These are phyloP conservation scores for Halocaridina rubra DNA, from an alignment of 2,888 invertebrate species.

Conservation along the genomic window DNA sequence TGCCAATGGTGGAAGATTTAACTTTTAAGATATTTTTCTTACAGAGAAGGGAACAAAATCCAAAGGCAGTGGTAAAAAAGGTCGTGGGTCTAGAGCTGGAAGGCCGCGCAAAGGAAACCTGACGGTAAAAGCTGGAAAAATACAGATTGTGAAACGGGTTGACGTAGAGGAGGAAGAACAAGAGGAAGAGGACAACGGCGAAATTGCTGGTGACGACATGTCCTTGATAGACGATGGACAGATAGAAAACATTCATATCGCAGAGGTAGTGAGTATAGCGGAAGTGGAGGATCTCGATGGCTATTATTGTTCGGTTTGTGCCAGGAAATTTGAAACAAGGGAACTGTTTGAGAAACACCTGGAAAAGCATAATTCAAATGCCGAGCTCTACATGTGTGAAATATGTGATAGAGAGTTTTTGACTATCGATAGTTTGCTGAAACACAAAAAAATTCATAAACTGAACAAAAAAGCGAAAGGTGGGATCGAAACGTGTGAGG, in stretches of 20 bases:
- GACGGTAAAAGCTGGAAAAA: constrained; percentile 40
- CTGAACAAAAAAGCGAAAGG: constrained; percentile 73
- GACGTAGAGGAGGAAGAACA: not conserved
- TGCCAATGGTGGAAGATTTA: not conserved
- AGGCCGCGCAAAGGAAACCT: constrained; percentile 31
- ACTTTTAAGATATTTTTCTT: not conserved
- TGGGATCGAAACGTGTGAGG: constrained; percentile 19
- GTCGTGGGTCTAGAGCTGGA: constrained; percentile 10
- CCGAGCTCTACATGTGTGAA: constrained; percentile 66
- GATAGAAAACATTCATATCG: not conserved
- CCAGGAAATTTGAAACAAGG: constrained; percentile 47
- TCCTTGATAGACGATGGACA: not conserved
- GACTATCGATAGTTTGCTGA: constrained; percentile 80
- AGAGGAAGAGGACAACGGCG: constrained; percentile 13
- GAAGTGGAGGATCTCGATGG: constrained; percentile 43
- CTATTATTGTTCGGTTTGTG: constrained; percentile 41
- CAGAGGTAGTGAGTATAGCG: not conserved
- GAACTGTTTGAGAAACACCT: constrained; percentile 39
- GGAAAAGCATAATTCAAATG: constrained; percentile 48
- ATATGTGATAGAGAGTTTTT: constrained; percentile 77
- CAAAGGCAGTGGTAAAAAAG: constrained; percentile 20
- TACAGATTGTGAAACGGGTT: constrained; percentile 26
- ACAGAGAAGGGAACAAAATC: constrained; percentile 11
- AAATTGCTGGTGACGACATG: not conserved
- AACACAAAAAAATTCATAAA: constrained; percentile 83